Evolutionary conservation across 2,113 vertebrate species (phyloP).

Genomic region (Percopsis transmontana): DNA sequence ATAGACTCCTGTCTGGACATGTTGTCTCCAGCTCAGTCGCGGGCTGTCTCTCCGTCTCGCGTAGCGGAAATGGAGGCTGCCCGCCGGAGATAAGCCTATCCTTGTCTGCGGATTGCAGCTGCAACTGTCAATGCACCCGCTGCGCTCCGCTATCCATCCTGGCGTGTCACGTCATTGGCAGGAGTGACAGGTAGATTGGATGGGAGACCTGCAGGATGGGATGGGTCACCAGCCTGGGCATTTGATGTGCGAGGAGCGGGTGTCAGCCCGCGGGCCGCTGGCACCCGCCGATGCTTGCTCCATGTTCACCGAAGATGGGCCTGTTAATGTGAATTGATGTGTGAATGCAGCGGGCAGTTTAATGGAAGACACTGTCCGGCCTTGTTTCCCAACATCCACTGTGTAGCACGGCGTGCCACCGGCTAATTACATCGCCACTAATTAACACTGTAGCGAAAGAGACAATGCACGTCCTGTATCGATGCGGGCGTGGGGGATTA

Average conservation of each 20-base stretch:
- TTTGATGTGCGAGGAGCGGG: constrained; percentile 44
- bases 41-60: constrained; percentile 42
- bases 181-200: constrained; percentile 74
- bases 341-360: neutral
- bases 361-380: constrained; percentile 3
- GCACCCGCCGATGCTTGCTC: constrained; percentile 31
- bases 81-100: constrained; percentile 70
- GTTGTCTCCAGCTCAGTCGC: constrained; percentile 40
- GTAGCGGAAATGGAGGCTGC: constrained; percentile 68
- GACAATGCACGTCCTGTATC: neutral
- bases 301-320: neutral
- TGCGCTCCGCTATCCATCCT: constrained; percentile 50
- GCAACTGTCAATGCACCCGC: constrained; percentile 61
- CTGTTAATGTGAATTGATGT: constrained; percentile 24
- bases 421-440: constrained; percentile 1
- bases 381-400: neutral
- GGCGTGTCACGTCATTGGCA: constrained; percentile 60
- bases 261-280: constrained; percentile 48
- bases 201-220: constrained; percentile 52
- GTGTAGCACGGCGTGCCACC: neutral
- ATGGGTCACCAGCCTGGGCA: constrained; percentile 62
- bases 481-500: neutral
- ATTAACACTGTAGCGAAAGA: constrained; percentile 16
- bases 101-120: constrained; percentile 64
- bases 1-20: constrained; percentile 58